A percentile compares a stretch with the other conserved stretches of the same genome.
Conservation (phyloP, 2,888 invertebrate species). For the Spodoptera picta region DNA sequence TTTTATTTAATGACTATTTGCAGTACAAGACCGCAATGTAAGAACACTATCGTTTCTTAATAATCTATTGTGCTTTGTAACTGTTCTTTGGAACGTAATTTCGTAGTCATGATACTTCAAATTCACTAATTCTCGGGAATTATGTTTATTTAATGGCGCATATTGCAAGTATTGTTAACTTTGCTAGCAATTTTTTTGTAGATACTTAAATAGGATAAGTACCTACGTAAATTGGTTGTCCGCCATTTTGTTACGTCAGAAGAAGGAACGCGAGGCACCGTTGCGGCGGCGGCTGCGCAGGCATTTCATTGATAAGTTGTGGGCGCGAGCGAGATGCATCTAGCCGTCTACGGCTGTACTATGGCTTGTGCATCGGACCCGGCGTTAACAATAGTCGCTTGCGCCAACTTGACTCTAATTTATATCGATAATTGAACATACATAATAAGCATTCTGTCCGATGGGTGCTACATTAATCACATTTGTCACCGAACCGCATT, state of each 20-base stretch:
- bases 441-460: conserved; percentile 36
- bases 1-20: conserved; percentile 2
- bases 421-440: conserved; percentile 50
- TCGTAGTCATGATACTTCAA: conserved; percentile 59
- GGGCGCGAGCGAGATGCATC: conserved; percentile 81
- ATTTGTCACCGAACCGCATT: conserved; percentile 58
- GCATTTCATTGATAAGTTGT: conserved; percentile 86
- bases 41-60: conserved; percentile 48
- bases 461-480: conserved; percentile 45
- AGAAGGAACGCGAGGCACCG: conserved; percentile 82
- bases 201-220: conserved; percentile 63
- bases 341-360: conserved; percentile 66
- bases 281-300: conserved; percentile 72
- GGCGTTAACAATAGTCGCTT: conserved; percentile 58
- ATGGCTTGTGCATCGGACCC: conserved; percentile 56
- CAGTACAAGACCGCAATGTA: conserved; percentile 6
- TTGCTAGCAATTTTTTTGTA: conserved; percentile 47
- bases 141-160: conserved; percentile 53
- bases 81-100: conserved; percentile 56
- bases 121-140: conserved; percentile 55
- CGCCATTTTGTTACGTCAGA: conserved; percentile 86
- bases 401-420: conserved; percentile 53
- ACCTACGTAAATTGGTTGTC: conserved; percentile 67
- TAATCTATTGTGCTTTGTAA: conserved; percentile 62
- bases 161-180: conserved; percentile 44